Evolutionary conservation across 2,113 vertebrate genomes (phyloP).

Genomic region (Scalopus aquaticus): DNA sequence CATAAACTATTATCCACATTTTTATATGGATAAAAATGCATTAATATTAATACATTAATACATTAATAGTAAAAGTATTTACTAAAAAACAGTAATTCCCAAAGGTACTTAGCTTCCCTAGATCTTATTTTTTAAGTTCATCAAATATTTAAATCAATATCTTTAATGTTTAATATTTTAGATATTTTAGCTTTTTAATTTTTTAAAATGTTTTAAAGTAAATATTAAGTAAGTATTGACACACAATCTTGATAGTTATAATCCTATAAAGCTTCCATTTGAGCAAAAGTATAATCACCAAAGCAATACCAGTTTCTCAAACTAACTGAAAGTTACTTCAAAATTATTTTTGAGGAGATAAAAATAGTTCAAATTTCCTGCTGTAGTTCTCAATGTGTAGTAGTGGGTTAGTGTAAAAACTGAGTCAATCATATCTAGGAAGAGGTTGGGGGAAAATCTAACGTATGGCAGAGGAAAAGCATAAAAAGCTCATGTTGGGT

Average conservation of each 20-base stretch:
- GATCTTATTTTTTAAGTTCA: neutral
- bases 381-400: neutral
- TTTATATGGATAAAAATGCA: too few species aligned
- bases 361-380: slow-evolving; percentile 40
- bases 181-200: too few species aligned
- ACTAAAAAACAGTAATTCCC: neutral
- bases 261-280: neutral
- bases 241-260: neutral
- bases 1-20: neutral
- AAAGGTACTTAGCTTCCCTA: neutral
- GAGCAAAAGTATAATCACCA: neutral
- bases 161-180: neutral
- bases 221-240: neutral
- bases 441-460: neutral
- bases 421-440: neutral
- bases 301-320: neutral
- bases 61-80: too few species aligned
- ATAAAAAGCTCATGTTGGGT: neutral
- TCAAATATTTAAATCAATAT: neutral
- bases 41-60: too few species aligned
- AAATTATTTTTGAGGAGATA: slow-evolving; percentile 56
- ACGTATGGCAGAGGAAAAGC: neutral
- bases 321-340: slow-evolving; percentile 17
- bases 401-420: neutral
- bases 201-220: too few species aligned